Evolutionary conservation across 2,797 vertebrate species (phyloP), one percentile per base, ranked within the genome.

Genomic region (Myotis vivesi): DNA sequence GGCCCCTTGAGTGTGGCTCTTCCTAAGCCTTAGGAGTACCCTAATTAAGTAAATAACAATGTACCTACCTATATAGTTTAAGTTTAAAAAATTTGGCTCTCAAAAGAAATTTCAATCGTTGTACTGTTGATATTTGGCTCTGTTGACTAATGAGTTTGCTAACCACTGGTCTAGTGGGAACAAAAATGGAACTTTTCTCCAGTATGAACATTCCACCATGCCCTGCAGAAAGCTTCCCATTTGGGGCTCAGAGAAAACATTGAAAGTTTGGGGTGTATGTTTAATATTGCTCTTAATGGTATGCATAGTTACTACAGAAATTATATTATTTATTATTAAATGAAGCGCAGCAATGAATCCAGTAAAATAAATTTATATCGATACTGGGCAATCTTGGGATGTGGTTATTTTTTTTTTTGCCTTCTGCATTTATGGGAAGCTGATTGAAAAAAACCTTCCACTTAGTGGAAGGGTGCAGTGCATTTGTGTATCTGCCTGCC

Each of bases 331-430:
- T 96, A 93, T 93, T 97, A 95, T 92, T 92, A 95, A 96, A 89
- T 91, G 57, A 97, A 82, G n/a, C 95, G 3, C 64, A 95, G 90
- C n/a, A 92, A 55, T 95, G 94, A 97, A 96, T 95, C 82, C 38
- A 84, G 72, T 87, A 87, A 97, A 97, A 97, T 76, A 64, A 97
- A 94, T 87, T 86, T 92, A 68, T 95, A 96, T 97, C 95, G 89
- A 95, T 7, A 5, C 17, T 1, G 84, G 89, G 69, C n/a, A 90
- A 46, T 97, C 87, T 88, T 77, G 8, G 46, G 73, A 94, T 87
- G 25, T 93, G 96, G 30, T 91, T 95, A 75, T 36, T 95, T 95
- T 94, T 57, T 57, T 72, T 83, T 97, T 91, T 15, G 6, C 8
- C n/a, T 81, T 76, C 23, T 73, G 46, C 15, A 77, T 33, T 94